Percentiles rank a stretch among this genome's conserved stretches.
phyloP scores from a whole-genome alignment of 2,797 vertebrate genomes.

The Chelonia mydas region DNA sequence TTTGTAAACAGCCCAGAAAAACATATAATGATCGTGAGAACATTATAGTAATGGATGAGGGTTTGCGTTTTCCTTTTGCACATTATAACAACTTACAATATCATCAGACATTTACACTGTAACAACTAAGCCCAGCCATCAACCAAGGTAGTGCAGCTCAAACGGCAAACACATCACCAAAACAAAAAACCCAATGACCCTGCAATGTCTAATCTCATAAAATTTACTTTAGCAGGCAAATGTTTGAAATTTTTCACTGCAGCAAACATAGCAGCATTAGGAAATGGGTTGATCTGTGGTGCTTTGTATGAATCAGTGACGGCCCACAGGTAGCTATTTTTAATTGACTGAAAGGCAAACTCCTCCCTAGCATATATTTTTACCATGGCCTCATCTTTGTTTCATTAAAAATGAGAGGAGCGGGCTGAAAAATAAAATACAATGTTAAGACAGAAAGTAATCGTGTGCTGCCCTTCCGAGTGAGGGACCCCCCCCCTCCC shows the following conservation, averaged over 20 bases:
- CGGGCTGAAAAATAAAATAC: conserved; percentile 11
- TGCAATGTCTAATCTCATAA: conserved; percentile 23
- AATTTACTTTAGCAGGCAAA: conserved; percentile 22
- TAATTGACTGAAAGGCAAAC: not conserved
- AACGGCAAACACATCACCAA: conserved; percentile 11
- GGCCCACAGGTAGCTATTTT: not conserved
- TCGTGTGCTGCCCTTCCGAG: not conserved
- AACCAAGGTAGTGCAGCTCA: conserved; percentile 15
- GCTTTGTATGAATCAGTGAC: not conserved
- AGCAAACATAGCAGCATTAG: not conserved
- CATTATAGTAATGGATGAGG: not conserved
- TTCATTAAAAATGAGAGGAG: not conserved
- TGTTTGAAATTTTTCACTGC: not conserved
- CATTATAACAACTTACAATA: not conserved
- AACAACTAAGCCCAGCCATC: conserved; percentile 43
- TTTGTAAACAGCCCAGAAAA: not conserved
- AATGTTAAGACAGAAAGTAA: not conserved
- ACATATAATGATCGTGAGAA: not conserved
- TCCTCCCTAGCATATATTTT: not conserved
- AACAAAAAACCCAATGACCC: not conserved
- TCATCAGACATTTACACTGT: not conserved
- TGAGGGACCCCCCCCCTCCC: not conserved
- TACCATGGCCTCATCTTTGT: not conserved
- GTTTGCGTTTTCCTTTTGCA: not conserved
- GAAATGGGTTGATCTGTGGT: not conserved